Conservation (phyloP, 1,140 invertebrate species). For the Drosophila quadrilineata region DNA sequence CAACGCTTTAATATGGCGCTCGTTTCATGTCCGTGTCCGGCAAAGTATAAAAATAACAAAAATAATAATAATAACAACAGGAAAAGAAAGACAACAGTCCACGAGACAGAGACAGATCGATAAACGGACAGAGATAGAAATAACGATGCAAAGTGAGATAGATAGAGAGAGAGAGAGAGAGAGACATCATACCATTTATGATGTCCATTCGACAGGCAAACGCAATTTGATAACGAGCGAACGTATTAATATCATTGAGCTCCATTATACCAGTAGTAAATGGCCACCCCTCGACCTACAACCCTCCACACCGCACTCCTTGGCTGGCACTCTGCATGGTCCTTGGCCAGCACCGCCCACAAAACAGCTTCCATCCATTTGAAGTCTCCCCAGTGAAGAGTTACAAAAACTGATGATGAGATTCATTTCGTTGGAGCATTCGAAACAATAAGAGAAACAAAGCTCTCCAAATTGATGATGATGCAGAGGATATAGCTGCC, state of each 20-base stretch:
- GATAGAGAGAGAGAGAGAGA: neutral
- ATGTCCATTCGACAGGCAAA: slow-evolving; percentile 76
- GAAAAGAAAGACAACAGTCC: slow-evolving; percentile 1
- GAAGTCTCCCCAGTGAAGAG: slow-evolving; percentile 4
- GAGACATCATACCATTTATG: slow-evolving; percentile 7
- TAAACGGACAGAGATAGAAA: neutral
- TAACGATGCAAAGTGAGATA: neutral
- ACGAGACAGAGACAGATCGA: neutral
- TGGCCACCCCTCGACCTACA: neutral
- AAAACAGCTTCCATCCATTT: too few species aligned
- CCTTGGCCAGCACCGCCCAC: too few species aligned
- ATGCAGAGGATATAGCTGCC: too few species aligned
- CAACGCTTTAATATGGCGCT: slow-evolving; percentile 69
- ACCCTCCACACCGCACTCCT: neutral
- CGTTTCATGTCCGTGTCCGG: slow-evolving; percentile 69
- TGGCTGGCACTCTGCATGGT: neutral
- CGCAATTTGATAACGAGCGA: slow-evolving; percentile 81
- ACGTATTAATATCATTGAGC: slow-evolving; percentile 80
- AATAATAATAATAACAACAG: slow-evolving; percentile 44
- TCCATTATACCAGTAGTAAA: slow-evolving; percentile 64
- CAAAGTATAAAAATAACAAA: slow-evolving; percentile 57
- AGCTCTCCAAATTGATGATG: too few species aligned
- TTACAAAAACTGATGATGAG: slow-evolving; percentile 58
- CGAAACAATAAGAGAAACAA: slow-evolving; percentile 3
- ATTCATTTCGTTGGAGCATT: slow-evolving; percentile 46